Evolutionary conservation across 2,888 invertebrate species (phyloP), one percentile per base, ranked within the genome.

Genomic region (Drosophila anomalipes): DNA sequence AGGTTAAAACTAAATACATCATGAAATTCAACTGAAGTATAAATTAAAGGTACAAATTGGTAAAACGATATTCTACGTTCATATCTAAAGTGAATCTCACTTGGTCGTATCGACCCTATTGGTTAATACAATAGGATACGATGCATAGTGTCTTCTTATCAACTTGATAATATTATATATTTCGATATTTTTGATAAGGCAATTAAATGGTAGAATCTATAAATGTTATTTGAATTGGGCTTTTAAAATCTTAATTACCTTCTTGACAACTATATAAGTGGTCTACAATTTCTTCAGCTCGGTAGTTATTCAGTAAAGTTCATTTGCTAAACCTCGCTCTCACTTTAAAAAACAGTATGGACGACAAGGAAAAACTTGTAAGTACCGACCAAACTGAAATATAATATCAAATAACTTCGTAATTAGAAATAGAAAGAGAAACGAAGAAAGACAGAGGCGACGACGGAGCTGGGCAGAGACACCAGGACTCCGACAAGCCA

Each of bases 311-410:
- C 9, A 16, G 16, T 47, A 47, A 4, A 47, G 16, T 16, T 37
- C 28, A n/a, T 19, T 39, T n/a, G 35, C 5, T 16, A 4, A n/a
- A 9, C 16, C 22, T 22, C 33, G 33, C 7, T 4, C 7, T 16
- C 5, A 35, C 35, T 35, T 35, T 16, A 26, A 19, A 19, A n/a
- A 56, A 39, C 4, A 56, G n/a, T 7, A 56, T 56, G 56, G 7
- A 1, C 19, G 56, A 65, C 32, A 65, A 60, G 12, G 68, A 73
- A 14, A 62, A 51, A 30, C 57, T 56, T 32, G 73, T 73, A 74
- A 60, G 56, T 10, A 49, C 16, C 16, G 9, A 57, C 4, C 9
- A 26, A 41, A 9, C 14, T 47, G 22, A 47, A 63, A 65, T 68
- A 7, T 47, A 65, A 9, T 56, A 26, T 16, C 0, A 26, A 47